phyloP scores from a whole-genome alignment of 2,888 invertebrate genomes.

The Thelaira solivaga region DNA sequence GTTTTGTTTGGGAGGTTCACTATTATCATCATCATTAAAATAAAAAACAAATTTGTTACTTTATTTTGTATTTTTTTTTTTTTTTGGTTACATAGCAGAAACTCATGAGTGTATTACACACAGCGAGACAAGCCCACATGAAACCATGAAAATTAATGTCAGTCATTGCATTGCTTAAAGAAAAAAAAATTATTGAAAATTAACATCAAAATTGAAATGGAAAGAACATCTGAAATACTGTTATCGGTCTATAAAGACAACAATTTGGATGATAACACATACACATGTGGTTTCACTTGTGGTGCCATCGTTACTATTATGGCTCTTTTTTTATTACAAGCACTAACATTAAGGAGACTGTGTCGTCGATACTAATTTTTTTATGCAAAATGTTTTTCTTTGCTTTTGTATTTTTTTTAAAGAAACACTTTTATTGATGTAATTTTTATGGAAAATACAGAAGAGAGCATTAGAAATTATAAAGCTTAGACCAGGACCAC shows the following conservation, averaged over 20 bases:
- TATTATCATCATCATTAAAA: conserved; percentile 47
- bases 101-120: neutral
- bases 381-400: neutral
- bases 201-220: neutral
- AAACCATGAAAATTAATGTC: conserved; percentile 50
- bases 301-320: conserved; percentile 59
- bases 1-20: conserved; percentile 16
- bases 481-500: too few species aligned
- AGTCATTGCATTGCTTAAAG: conserved; percentile 21
- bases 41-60: conserved; percentile 61
- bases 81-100: conserved; percentile 3
- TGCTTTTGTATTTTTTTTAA: conserved; percentile 10
- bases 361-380: too few species aligned
- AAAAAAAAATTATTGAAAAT: conserved; percentile 3
- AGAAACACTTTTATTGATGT: too few species aligned
- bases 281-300: conserved; percentile 53
- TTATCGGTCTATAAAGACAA: conserved; percentile 56
- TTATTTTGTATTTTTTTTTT: conserved; percentile 45
- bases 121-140: neutral
- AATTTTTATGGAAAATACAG: too few species aligned
- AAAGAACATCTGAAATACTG: conserved; percentile 36
- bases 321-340: conserved; percentile 54
- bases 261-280: conserved; percentile 47
- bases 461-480: too few species aligned
- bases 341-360: conserved; percentile 23